Percentiles rank a stretch among this genome's conserved stretches.
phyloP scores from a whole-genome alignment of 1,140 invertebrate species.

The Lepidurus arcticus region DNA sequence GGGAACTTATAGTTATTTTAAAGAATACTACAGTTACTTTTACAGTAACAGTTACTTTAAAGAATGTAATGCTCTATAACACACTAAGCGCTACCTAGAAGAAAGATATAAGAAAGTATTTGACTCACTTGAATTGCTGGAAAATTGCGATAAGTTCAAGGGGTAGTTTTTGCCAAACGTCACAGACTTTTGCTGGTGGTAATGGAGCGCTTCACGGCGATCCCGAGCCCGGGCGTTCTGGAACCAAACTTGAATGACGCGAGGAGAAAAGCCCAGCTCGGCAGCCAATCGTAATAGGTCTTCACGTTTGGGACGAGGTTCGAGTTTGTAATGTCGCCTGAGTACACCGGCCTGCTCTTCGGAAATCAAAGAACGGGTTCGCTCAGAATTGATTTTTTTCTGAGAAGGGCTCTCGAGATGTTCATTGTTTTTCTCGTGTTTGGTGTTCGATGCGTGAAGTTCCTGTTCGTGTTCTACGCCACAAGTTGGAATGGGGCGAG shows the following conservation, averaged over 20 bases:
- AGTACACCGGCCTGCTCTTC: slow-evolving; percentile 80
- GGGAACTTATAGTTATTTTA: too few species aligned
- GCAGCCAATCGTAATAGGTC: slow-evolving; percentile 84
- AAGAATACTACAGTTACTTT: too few species aligned
- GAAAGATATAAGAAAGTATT: not conserved
- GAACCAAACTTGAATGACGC: slow-evolving; percentile 90
- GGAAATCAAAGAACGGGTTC: slow-evolving; percentile 85
- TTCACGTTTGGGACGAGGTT: slow-evolving; percentile 87
- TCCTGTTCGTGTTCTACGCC: not conserved
- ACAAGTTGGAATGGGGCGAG: not conserved
- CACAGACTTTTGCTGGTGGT: not conserved
- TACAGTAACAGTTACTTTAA: too few species aligned
- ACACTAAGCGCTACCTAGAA: too few species aligned
- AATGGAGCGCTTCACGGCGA: slow-evolving; percentile 54
- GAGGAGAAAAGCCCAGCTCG: slow-evolving; percentile 78
- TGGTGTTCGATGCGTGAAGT: not conserved
- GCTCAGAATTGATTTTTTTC: slow-evolving; percentile 49
- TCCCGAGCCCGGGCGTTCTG: slow-evolving; percentile 93
- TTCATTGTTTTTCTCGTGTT: not conserved
- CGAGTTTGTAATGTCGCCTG: slow-evolving; percentile 66
- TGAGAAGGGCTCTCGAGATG: not conserved
- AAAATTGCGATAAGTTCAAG: not conserved
- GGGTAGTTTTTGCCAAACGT: not conserved
- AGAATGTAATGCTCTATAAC: too few species aligned
- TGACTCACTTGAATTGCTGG: not conserved